A percentile compares a stretch with the other conserved stretches of the same genome.
Evolutionary conservation across 2,113 vertebrate genomes (phyloP).

Genomic region (Erythrolamprus reginae): DNA sequence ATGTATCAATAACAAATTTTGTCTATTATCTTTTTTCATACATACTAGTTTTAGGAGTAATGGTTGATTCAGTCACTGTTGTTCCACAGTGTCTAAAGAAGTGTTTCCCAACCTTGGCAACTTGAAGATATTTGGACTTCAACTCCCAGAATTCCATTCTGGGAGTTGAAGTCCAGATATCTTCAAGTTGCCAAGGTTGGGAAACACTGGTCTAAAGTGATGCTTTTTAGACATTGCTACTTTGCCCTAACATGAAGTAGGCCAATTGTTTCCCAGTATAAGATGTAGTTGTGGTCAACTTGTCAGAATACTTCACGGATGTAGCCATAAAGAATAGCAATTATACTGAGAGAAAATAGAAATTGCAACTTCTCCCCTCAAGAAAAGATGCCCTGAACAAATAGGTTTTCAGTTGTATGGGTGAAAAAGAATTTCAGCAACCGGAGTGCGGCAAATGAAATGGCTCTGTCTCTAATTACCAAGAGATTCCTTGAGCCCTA

Average conservation of each 20-base stretch:
- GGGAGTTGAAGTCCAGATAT: too few species aligned
- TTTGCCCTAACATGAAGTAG: background rate
- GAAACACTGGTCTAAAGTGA: background rate
- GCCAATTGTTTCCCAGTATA: background rate
- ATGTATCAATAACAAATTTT: background rate
- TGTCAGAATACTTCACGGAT: background rate
- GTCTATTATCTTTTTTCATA: background rate
- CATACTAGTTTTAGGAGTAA: background rate
- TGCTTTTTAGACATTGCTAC: background rate
- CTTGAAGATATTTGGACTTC: too few species aligned
- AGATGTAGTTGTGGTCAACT: background rate
- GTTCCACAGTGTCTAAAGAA: background rate
- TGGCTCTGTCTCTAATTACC: background rate
- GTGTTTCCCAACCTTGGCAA: too few species aligned
- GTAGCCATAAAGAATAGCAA: background rate
- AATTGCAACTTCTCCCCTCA: background rate
- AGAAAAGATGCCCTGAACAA: background rate
- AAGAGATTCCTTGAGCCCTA: background rate
- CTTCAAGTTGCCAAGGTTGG: too few species aligned
- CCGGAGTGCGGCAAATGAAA: background rate
- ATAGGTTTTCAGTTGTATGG: background rate
- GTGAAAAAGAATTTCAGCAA: background rate
- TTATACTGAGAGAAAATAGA: background rate
- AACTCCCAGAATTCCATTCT: too few species aligned
- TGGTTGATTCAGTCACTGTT: background rate